Evolutionary conservation across 2,113 vertebrate species (phyloP).

Genomic region (Eulemur macaco): DNA sequence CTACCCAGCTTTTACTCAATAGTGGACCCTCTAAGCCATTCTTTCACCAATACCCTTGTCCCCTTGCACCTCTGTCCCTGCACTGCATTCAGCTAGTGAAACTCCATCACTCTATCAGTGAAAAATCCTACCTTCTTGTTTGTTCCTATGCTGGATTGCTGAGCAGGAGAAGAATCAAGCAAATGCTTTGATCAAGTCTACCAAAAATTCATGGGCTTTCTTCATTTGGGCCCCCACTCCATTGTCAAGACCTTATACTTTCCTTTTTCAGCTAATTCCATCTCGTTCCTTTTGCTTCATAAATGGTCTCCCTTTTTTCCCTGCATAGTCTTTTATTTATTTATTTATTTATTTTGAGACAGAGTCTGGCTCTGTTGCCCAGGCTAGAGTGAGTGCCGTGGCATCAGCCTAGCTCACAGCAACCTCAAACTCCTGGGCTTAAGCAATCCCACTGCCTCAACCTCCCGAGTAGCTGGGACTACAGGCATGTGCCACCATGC

Average conservation of each 20-base stretch:
- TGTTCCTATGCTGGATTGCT: neutral
- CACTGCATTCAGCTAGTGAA: neutral
- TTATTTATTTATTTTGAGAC: too few species aligned
- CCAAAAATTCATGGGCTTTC: neutral
- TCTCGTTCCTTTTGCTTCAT: neutral
- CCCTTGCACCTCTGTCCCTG: accelerated
- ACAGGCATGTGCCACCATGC: too few species aligned
- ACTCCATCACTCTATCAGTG: accelerated
- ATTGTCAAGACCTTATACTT: neutral
- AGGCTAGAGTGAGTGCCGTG: too few species aligned
- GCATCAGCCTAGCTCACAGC: too few species aligned
- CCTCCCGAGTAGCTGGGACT: too few species aligned
- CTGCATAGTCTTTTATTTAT: neutral
- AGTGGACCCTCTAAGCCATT: too few species aligned
- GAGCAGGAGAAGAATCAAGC: neutral
- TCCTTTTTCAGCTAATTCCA: neutral
- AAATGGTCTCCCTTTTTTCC: too few species aligned
- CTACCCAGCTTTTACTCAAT: neutral
- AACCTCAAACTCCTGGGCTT: too few species aligned
- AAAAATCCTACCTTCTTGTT: neutral
- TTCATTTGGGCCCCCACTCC: neutral
- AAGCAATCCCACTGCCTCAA: too few species aligned
- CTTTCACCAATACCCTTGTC: neutral
- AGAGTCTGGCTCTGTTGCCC: too few species aligned
- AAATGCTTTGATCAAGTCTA: neutral